phyloP scores from a whole-genome alignment of 1,140 invertebrate species.

The Drosophila sturtevanti region DNA sequence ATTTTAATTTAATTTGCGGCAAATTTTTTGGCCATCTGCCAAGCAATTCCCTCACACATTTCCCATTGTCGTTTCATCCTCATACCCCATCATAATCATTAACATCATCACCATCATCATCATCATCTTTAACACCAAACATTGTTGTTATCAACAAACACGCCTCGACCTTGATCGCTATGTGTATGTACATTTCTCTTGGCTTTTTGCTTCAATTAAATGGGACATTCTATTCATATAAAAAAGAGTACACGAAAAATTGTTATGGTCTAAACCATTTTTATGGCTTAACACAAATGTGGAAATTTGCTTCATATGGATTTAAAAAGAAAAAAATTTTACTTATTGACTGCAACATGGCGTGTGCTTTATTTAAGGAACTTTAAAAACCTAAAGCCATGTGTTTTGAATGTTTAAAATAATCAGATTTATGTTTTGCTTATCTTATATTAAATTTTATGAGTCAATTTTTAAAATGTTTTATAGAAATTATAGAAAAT shows the following conservation, averaged over 20 bases:
- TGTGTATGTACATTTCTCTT: constrained; percentile 19
- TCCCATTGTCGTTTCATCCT: neutral
- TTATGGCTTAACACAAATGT: too few species aligned
- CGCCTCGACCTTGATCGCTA: constrained; percentile 36
- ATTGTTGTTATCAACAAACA: constrained; percentile 30
- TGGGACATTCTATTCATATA: constrained; percentile 25
- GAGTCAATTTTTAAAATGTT: too few species aligned
- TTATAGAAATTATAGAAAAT: too few species aligned
- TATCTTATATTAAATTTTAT: too few species aligned
- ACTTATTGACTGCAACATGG: neutral
- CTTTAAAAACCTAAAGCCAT: neutral
- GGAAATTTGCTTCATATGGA: too few species aligned
- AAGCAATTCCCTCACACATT: neutral
- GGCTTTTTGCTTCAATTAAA: constrained; percentile 29
- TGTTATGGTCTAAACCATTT: neutral
- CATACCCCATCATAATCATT: neutral
- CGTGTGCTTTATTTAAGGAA: neutral
- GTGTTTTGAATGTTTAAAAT: too few species aligned
- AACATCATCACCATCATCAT: neutral
- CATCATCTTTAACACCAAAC: neutral
- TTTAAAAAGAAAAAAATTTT: neutral
- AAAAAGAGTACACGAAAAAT: neutral
- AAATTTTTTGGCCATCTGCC: neutral
- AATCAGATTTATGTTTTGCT: too few species aligned
- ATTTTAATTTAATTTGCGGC: neutral